Evolutionary conservation across 1,140 invertebrate genomes (phyloP), one percentile per base, ranked within the genome.

Genomic region (Telenomus remus): DNA sequence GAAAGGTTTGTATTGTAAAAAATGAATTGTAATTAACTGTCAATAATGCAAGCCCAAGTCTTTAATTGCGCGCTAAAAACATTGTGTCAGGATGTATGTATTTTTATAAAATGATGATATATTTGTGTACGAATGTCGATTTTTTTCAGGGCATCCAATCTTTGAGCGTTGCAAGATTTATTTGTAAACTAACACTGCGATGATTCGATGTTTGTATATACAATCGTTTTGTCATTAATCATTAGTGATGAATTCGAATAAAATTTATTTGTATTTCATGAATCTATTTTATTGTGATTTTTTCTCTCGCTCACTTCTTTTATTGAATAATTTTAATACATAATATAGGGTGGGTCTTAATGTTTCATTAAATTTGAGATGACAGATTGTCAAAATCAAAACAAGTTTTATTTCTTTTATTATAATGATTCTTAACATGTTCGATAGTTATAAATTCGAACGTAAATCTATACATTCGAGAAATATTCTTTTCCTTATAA

Each of bases 11-110:
- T 34, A 10, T 43, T 51, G 43, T 10, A 10, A 50, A 53, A 47
- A 49, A 46, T 8, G 5, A 59, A 56, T 49, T 72, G 69, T 72
- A 73, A 73, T 37, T 65, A 65, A 59, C 35, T 65, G 54, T 73
- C 60, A 56, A 64, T 64, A 56, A 57, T 47, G 34, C 13, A 37
- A 33, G 34, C 39, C 46, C 57, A 37, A 39, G 34, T 39, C 46
- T 66, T 63, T 57, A 19, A 66, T 66, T 66, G 19, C 46, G 54
- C 47, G 35, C 35, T 27, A 15, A 66, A 12, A 43, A 37, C 8
- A 35, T 57, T 48, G 16, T 49, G 39, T 66, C 46, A 11, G 10
- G 37, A n/a, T 27, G 19, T 12, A 19, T 55, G 47, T 66, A 66
- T 66, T 66, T 66, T 66, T 66, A 66, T 66, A 66, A 34, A 13